Evolutionary conservation across 2,888 invertebrate species (phyloP), one percentile per base, ranked within the genome.

Genomic region (Temnothorax unifasciatus): DNA sequence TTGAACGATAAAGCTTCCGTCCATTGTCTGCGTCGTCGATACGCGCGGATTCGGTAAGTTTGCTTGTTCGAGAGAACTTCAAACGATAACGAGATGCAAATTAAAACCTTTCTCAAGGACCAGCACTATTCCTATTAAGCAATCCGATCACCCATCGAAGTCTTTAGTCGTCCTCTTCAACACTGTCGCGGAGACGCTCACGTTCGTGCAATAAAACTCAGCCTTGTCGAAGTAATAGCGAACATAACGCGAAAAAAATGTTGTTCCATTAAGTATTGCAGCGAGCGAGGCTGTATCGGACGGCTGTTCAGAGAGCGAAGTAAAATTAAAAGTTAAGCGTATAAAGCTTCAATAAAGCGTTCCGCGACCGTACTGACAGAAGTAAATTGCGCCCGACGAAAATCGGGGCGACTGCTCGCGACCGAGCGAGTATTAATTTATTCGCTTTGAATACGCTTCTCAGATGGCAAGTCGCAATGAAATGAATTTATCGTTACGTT

Each of bases 401-500:
- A 73, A 79, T 71, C 79, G 47, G 73, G 57, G 21, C 44, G 69
- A 47, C 47, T 59, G 21, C 34, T 29, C 47, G 57, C 29, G 75
- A 74, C 47, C 59, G 79, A 74, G 75, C 38, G 74, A 34, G 74
- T 73, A 81, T 81, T 81, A 81, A 73, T 81, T 81, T 74, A 81
- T 81, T 73, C 59, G 79, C 79, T 81, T 81, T 81, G 74, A 81
- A 81, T 81, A 50, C 66, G 59, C 79, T 81, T 81, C 79, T 81
- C 74, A 81, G 79, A 74, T 50, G 47, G 79, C 75, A n/a, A 69
- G 44, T 77, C 69, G 57, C 21, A 52, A 73, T 59, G 47, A 81
- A 81, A 81, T 81, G 59, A 81, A 81, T 81, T 81, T 50, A 59
- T 47, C 47, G 15, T 69, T 68, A 74, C 59, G 25, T 79, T 73